These are phyloP conservation scores for Aphelocoma coerulescens DNA, from an alignment of 2,113 vertebrate genomes.

Conservation along the genomic window DNA sequence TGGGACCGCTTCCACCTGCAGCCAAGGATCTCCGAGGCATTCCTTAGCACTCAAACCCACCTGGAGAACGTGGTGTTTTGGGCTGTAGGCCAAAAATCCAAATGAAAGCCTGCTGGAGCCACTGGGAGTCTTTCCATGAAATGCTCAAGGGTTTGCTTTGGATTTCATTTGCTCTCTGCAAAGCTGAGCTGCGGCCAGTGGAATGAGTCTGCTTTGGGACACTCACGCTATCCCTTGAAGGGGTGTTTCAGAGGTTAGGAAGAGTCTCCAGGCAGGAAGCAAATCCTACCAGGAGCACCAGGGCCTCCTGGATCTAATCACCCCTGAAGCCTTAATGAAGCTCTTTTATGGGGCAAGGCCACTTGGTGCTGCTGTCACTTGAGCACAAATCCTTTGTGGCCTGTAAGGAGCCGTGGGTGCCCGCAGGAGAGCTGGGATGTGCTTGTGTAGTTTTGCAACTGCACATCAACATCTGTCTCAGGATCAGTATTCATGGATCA, in stretches of 20 bases:
- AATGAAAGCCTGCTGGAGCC: background rate
- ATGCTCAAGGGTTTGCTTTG: background rate
- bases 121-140: background rate
- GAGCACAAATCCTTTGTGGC: rapidly evolving
- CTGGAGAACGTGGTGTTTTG: background rate
- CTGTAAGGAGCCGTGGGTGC: rapidly evolving
- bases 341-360: background rate
- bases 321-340: background rate
- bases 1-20: background rate
- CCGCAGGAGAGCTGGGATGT: background rate
- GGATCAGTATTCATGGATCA: background rate
- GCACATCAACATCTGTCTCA: background rate
- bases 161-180: background rate
- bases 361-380: background rate
- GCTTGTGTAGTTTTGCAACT: background rate
- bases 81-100: background rate
- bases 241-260: background rate
- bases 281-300: background rate
- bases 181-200: background rate
- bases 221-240: background rate
- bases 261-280: background rate
- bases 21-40: background rate
- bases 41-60: background rate
- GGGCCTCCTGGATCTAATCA: background rate
- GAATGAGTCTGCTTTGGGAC: background rate